Percentiles rank a stretch among this genome's conserved stretches.
Evolutionary conservation across 2,113 vertebrate genomes (phyloP).

Genomic region (Anolis sagrei): DNA sequence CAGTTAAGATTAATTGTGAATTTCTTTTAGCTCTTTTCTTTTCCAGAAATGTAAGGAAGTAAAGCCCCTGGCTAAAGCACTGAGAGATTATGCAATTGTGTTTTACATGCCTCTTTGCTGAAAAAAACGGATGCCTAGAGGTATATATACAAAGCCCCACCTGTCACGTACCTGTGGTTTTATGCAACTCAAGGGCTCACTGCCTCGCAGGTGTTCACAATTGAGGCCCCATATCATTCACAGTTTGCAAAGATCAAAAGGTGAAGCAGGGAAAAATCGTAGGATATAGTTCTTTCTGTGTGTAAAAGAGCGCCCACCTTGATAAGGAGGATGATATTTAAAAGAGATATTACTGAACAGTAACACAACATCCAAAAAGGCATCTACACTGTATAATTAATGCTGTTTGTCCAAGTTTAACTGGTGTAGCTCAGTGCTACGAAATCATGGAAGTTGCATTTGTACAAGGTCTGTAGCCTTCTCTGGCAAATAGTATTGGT

Average conservation of each 20-base stretch:
- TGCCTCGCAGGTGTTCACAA: slow-evolving; percentile 27
- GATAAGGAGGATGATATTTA: background rate
- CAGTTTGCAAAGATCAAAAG: slow-evolving; percentile 22
- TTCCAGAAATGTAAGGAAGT: slow-evolving; percentile 14
- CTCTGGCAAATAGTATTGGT: no score
- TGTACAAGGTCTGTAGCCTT: no score
- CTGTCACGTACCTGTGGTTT: slow-evolving; percentile 33
- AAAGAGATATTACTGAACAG: background rate
- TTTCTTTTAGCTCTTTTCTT: slow-evolving; percentile 27
- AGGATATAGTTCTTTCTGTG: background rate
- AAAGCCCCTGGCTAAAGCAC: slow-evolving; percentile 23
- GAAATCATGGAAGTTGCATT: no score
- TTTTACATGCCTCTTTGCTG: slow-evolving; percentile 28
- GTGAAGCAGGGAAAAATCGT: slow-evolving; percentile 1
- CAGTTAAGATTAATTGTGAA: slow-evolving; percentile 8
- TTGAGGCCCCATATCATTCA: background rate
- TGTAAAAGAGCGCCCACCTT: background rate
- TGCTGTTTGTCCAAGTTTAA: no score
- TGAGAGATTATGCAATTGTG: slow-evolving; percentile 30
- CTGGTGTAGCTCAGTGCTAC: no score
- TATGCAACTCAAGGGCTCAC: background rate
- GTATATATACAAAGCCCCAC: slow-evolving; percentile 5
- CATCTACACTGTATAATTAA: no score
- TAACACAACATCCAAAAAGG: background rate
- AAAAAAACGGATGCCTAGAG: slow-evolving; percentile 8